Evolutionary conservation across 2,797 vertebrate genomes (phyloP).

Genomic region (Platyrinchus mystaceus): DNA sequence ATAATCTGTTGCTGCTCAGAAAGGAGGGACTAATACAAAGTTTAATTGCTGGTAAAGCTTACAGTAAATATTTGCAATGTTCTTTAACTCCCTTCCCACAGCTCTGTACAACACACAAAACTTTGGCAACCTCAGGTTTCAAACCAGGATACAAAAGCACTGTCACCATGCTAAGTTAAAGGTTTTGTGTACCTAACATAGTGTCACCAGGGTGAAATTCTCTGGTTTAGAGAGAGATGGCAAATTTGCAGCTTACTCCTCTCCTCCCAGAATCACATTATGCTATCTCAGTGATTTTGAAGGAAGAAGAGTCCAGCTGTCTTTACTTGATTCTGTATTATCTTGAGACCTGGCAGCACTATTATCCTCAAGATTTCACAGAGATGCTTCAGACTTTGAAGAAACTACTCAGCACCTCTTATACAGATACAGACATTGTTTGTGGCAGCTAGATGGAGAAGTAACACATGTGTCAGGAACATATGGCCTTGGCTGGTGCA

Average conservation of each 20-base stretch:
- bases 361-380: not conserved
- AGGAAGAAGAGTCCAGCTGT: not conserved
- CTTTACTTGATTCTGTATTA: not conserved
- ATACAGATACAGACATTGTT: not conserved
- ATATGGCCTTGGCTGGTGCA: fast-evolving
- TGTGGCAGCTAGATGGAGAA: not conserved
- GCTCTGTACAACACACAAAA: not conserved
- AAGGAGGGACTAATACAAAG: not conserved
- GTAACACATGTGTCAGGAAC: not conserved
- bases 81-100: conserved; percentile 32
- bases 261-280: not conserved
- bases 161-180: not conserved
- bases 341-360: not conserved
- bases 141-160: not conserved
- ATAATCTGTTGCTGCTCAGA: not conserved
- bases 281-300: not conserved
- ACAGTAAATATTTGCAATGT: conserved; percentile 65
- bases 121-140: not conserved
- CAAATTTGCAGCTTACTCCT: not conserved
- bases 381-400: not conserved
- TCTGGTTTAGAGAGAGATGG: not conserved
- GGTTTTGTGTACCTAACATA: not conserved
- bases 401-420: not conserved
- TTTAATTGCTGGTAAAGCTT: conserved; percentile 47
- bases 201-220: not conserved